phyloP scores from a whole-genome alignment of 2,797 vertebrate species.

The Helostoma temminkii region DNA sequence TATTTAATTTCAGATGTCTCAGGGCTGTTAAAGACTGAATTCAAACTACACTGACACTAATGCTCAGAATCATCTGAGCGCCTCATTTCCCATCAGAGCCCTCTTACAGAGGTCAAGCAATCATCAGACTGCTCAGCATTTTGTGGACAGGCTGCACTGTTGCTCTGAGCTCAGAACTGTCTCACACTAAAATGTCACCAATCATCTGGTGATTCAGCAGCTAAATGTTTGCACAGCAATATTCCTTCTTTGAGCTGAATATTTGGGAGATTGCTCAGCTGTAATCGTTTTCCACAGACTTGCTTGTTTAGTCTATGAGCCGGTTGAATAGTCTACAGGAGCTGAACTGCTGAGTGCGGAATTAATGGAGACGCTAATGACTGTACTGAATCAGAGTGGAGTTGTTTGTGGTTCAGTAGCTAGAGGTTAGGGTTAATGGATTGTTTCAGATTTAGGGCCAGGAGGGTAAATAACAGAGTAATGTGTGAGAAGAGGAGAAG shows the following conservation, averaged over 20 bases:
- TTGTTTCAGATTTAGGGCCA: constrained; percentile 34
- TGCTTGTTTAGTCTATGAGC: constrained; percentile 31
- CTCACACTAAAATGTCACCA: constrained; percentile 40
- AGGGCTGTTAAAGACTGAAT: too few relatives aligned
- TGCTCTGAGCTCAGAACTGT: constrained; percentile 19
- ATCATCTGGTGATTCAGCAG: constrained; percentile 21
- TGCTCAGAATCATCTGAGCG: constrained; percentile 27
- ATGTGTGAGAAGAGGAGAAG: constrained; percentile 2
- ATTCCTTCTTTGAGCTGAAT: neutral
- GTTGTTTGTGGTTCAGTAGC: constrained; percentile 44
- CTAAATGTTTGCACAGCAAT: neutral
- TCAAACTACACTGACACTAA: constrained; percentile 8
- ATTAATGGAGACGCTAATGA: constrained; percentile 50
- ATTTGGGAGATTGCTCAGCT: neutral
- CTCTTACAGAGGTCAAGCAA: constrained; percentile 34
- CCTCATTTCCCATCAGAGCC: constrained; percentile 39
- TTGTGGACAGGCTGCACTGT: constrained; percentile 3
- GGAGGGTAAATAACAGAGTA: constrained; percentile 18
- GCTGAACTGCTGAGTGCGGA: constrained; percentile 32
- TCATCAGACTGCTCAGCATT: constrained; percentile 8
- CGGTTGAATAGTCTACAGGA: constrained; percentile 29
- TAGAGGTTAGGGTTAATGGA: constrained; percentile 55
- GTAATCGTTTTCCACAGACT: constrained; percentile 22
- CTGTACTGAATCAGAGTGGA: constrained; percentile 39
- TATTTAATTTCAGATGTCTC: neutral